Percentiles rank a stretch among this genome's conserved stretches.
Conservation (phyloP, 2,888 invertebrate species). For the Caenorhabditis sulstoni region DNA sequence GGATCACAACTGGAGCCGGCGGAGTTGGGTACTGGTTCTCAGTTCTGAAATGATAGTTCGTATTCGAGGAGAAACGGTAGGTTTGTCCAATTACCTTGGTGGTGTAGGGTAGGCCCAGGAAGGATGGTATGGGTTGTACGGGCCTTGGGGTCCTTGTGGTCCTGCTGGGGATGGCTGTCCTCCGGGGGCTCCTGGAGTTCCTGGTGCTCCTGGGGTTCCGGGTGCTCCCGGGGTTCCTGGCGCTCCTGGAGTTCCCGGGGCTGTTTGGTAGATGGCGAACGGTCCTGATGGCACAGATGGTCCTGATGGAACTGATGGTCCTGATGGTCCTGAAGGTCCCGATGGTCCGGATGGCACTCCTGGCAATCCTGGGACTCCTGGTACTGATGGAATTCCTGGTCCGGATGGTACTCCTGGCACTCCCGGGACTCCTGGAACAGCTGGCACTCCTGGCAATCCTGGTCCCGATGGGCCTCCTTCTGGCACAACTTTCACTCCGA, state of each 20-base stretch:
- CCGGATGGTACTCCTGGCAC: no score
- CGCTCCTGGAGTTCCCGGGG: conserved; percentile 5
- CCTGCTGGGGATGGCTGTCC: conserved; percentile 1
- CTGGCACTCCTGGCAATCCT: neutral
- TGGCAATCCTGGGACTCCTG: neutral
- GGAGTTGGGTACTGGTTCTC: conserved; percentile 4
- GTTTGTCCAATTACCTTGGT: neutral
- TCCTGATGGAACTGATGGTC: neutral
- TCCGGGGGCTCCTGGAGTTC: conserved; percentile 6
- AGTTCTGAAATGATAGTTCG: neutral
- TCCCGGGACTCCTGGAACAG: neutral
- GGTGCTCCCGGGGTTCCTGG: neutral
- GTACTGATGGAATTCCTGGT: neutral
- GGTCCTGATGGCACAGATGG: no score
- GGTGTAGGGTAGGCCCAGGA: neutral
- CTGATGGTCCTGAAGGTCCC: neutral
- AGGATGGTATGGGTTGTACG: neutral
- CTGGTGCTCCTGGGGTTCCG: conserved; percentile 11
- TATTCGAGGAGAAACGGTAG: neutral
- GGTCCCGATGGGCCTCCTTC: no score
- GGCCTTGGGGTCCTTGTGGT: neutral
- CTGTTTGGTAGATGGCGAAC: no score
- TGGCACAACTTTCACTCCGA: no score
- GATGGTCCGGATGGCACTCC: neutral
- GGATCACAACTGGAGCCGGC: neutral